Evolutionary conservation across 2,113 vertebrate species (phyloP).

Genomic region (Psittacus erithacus): DNA sequence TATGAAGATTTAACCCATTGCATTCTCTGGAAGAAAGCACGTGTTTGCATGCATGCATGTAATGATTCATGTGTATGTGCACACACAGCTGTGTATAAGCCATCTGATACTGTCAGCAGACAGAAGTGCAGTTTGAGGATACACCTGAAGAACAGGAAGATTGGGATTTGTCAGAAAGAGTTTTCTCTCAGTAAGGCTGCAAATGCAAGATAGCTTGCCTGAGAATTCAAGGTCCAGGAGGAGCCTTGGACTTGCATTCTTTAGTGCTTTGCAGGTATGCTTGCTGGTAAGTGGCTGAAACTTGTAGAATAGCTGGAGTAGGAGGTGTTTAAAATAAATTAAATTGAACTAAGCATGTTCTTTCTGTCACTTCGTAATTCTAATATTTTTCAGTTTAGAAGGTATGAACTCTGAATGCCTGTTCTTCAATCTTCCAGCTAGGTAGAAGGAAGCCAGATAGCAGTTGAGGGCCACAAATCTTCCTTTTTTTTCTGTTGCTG

Average conservation of each 20-base stretch:
- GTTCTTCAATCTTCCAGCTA: not conserved
- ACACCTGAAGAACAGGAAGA: not conserved
- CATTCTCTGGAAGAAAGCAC: not conserved
- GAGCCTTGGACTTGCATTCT: not conserved
- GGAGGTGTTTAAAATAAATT: not conserved
- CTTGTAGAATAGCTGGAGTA: not conserved
- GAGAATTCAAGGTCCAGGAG: not conserved
- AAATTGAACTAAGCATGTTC: not conserved
- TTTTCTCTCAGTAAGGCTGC: not conserved
- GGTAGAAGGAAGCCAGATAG: not conserved
- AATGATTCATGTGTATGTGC: rapidly evolving
- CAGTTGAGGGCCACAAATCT: not conserved
- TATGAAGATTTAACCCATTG: not conserved
- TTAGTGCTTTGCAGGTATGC: not conserved
- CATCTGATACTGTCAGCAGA: not conserved
- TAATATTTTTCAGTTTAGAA: not conserved
- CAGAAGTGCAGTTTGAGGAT: not conserved
- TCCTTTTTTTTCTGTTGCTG: not conserved
- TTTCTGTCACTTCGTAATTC: not conserved
- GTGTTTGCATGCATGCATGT: too few relatives aligned
- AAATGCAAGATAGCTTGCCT: not conserved
- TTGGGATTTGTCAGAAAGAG: not conserved
- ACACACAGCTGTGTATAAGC: not conserved
- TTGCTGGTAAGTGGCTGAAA: not conserved
- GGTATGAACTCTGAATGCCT: not conserved